Evolutionary conservation across 2,888 invertebrate genomes (phyloP).

Genomic region (Cheilosia vernalis): DNA sequence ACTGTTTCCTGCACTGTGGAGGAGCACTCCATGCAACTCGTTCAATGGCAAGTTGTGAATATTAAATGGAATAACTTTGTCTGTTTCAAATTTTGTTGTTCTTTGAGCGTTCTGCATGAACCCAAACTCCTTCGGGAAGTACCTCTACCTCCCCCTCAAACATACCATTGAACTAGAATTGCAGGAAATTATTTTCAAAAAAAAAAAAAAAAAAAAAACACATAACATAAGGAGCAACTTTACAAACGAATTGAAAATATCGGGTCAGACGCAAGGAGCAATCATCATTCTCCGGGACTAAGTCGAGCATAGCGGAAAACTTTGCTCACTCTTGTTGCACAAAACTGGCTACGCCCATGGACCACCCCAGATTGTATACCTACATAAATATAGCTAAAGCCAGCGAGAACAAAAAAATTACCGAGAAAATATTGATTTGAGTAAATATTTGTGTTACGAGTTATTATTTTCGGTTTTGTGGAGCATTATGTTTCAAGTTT

Average conservation of each 20-base stretch:
- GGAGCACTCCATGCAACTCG: conserved; percentile 25
- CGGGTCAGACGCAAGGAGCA: conserved; percentile 44
- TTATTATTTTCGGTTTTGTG: conserved; percentile 63
- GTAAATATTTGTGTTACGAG: conserved; percentile 67
- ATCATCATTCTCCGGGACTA: conserved; percentile 6
- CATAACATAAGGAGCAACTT: conserved; percentile 12
- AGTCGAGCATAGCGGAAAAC: conserved; percentile 37
- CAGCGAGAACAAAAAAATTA: neutral
- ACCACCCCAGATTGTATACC: neutral
- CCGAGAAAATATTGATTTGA: conserved; percentile 58
- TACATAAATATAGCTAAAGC: too few species aligned
- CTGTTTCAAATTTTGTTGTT: conserved; percentile 70
- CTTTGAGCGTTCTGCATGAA: conserved; percentile 31
- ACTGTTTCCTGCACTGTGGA: conserved; percentile 14
- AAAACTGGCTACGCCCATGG: neutral
- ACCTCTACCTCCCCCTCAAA: neutral
- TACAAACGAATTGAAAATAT: conserved; percentile 62
- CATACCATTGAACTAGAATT: conserved; percentile 44
- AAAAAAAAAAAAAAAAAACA: conserved; percentile 1
- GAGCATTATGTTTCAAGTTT: conserved; percentile 69
- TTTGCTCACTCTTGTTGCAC: conserved; percentile 52
- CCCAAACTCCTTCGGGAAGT: neutral
- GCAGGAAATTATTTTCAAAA: conserved; percentile 59
- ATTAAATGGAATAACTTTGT: conserved; percentile 71
- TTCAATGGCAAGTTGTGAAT: conserved; percentile 58